These are phyloP conservation scores for Nymphalis urticae DNA, from an alignment of 2,888 invertebrate genomes.

Conservation along the genomic window DNA sequence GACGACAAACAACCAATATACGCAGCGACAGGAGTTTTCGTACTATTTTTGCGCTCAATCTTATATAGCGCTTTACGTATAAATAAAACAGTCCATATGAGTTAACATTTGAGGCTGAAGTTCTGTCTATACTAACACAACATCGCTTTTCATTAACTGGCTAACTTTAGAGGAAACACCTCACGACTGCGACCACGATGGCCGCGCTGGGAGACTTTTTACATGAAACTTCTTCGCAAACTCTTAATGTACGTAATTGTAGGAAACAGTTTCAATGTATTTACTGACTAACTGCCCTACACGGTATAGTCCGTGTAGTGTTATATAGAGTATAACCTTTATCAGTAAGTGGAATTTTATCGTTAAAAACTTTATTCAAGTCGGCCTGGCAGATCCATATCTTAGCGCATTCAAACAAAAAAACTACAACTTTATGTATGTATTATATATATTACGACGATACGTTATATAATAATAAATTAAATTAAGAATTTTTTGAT, in stretches of 20 bases:
- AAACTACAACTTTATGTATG: no score
- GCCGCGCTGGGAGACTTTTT: slow-evolving; percentile 20
- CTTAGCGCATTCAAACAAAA: no score
- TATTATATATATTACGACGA: no score
- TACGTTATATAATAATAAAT: no score
- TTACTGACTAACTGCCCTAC: background rate
- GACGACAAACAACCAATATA: slow-evolving; percentile 73
- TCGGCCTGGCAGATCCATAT: no score
- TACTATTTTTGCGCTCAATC: slow-evolving; percentile 17
- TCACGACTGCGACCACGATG: slow-evolving; percentile 16
- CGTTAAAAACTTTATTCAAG: no score
- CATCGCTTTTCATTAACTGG: slow-evolving; percentile 70
- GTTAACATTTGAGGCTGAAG: slow-evolving; percentile 48
- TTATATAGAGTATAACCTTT: no score
- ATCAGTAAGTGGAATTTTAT: no score
- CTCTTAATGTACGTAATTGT: slow-evolving; percentile 21
- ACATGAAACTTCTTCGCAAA: slow-evolving; percentile 24
- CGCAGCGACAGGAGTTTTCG: slow-evolving; percentile 61
- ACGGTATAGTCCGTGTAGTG: no score
- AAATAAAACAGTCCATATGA: slow-evolving; percentile 44
- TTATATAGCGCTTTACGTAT: slow-evolving; percentile 3
- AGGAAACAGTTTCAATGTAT: slow-evolving; percentile 20
- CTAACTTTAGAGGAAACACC: slow-evolving; percentile 48
- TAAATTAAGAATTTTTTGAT: no score
- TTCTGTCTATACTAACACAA: slow-evolving; percentile 65